Evolutionary conservation across 2,797 vertebrate species (phyloP), one percentile per base, ranked within the genome.

Genomic region (Harpagifer antarcticus): DNA sequence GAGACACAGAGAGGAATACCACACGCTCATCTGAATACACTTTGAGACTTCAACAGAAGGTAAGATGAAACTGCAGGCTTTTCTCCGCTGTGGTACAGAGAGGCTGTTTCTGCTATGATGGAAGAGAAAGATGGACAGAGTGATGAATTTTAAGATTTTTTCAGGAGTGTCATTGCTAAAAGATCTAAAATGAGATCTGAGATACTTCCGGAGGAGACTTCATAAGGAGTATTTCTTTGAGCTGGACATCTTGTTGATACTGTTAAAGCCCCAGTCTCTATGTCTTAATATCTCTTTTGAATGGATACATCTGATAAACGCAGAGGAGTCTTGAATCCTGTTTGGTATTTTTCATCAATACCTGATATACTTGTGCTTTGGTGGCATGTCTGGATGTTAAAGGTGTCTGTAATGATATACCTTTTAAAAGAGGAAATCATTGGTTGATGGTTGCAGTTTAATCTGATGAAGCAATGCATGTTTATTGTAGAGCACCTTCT

Each of bases 31-130:
- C 31, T 31, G 31, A 31, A 31, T 3, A 31, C 31, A 31, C 31
- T 31, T 31, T 31, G 27, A 63, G 61, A 53, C 63, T 72, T 17
- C 58, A 63, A 59, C 70, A 10, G 57, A 68, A 81, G 89, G 88
- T 87, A 66, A 86, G 80, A 74, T 19, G 60, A 72, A 67, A 44
- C 62, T 63, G 54, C 49, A 47, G 7, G 74, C 80, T 74, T 80
- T 71, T 45, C 45, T 78, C 59, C 13, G 7, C 64, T 65, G 64
- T 56, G 15, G 5, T 33, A 3, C 12, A 3, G 11, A 20, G 42
- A 69, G 31, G 9, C 31, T 49, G n/a, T 50, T 15, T 31, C 45
- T 27, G 79, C 48, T n/a, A n/a, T n/a, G n/a, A n/a, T 77, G 60
- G 49, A 57, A 45, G 19, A 68, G 23, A 49, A 15, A 49, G 44